Evolutionary conservation across 2,888 invertebrate species (phyloP), one percentile per base, ranked within the genome.

Genomic region (Kuschelorhynchus macadamiae): DNA sequence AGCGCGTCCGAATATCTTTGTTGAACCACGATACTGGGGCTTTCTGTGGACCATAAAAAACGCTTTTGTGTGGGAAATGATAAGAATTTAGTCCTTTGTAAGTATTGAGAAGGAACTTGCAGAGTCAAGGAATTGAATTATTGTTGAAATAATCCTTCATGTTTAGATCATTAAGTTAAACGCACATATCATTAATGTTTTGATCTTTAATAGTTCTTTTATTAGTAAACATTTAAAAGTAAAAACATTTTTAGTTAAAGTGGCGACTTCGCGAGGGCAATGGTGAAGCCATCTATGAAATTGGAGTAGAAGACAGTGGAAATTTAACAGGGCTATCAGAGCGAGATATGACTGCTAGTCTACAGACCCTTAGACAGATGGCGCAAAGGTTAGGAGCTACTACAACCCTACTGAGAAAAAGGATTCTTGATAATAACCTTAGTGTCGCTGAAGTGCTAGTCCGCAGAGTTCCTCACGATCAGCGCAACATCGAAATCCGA

Each of bases 251-350:
- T 78, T 68, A 91, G 91, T 90, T 99, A 89, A 99, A 99, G 86
- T 99, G 98, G 98, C 89, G 99, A 0, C 87, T 99, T 8, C 90
- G 95, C 0, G 96, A 97, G 83, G 96, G 99, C 21, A 94, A 96
- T 73, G 99, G 98, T 0, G 95, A 96, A 82, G 98, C 98, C 0
- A 95, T 99, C 71, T 99, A 99, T 85, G 97, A 98, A 84, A 93
- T 98, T 52, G 98, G 98, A 0, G 96, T 96, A 1, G 91, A 95
- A 65, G 96, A 96, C 84, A 93, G 92, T 78, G 97, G 97, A 0
- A 88, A 92, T 55, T 85, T 98, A 74, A 89, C 93, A 8, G 98
- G 98, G 2, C 87, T 98, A 4, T 89, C 91, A 0, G 89, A 91
- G 59, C 86, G 89, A 8, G 96, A 97, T 61, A 92, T 99, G 87